These are phyloP conservation scores for Heliothis peltigera DNA, from an alignment of 2,888 invertebrate genomes.

Conservation along the genomic window DNA sequence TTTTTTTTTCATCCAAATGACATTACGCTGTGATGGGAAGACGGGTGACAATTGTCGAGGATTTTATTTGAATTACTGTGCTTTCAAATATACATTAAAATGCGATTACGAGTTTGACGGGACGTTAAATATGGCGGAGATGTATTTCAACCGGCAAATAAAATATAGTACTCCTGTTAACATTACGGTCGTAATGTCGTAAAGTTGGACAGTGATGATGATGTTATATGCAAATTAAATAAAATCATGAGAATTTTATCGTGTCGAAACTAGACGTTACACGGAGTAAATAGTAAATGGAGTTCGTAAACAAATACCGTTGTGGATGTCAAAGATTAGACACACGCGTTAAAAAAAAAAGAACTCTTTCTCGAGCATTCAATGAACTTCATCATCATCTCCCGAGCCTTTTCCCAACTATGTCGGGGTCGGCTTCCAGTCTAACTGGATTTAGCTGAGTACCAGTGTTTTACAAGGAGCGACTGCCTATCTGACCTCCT, in stretches of 20 bases:
- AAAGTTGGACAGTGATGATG: slow-evolving; percentile 20
- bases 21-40: slow-evolving; percentile 64
- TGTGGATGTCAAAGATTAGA: neutral
- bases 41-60: slow-evolving; percentile 61
- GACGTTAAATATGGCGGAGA: slow-evolving; percentile 49
- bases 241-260: slow-evolving; percentile 31
- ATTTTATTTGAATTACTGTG: slow-evolving; percentile 65
- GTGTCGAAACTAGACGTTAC: slow-evolving; percentile 6
- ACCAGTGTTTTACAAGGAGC: too few relatives aligned
- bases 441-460: too few relatives aligned
- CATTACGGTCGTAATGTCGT: slow-evolving; percentile 30
- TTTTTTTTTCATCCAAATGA: slow-evolving; percentile 75
- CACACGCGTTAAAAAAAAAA: neutral
- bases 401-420: too few relatives aligned
- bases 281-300: neutral
- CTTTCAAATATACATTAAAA: slow-evolving; percentile 66
- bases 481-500: too few relatives aligned
- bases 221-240: slow-evolving; percentile 45
- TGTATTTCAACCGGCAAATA: slow-evolving; percentile 57
- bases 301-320: neutral
- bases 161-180: slow-evolving; percentile 46
- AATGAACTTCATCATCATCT: neutral
- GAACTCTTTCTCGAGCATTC: slow-evolving; percentile 4
- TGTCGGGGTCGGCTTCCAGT: too few relatives aligned
- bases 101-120: slow-evolving; percentile 59